Evolutionary conservation across 2,888 invertebrate species (phyloP), one percentile per base, ranked within the genome.

Genomic region (Trichopria drosophilae): DNA sequence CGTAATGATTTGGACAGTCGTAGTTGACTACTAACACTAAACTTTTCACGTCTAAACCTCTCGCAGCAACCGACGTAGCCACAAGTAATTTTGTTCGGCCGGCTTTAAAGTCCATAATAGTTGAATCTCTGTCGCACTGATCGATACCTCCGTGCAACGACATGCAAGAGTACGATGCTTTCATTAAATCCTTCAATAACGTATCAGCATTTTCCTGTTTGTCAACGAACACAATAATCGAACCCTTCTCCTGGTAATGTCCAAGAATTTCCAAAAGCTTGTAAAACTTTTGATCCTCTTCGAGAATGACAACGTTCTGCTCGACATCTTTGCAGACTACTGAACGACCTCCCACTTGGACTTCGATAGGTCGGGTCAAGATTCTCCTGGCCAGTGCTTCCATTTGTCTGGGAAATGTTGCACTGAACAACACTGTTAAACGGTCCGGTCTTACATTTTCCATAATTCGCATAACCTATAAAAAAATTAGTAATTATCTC

Each of bases 1-100:
- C 99, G 71, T 99, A 99, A 76, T 99, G 99, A 77, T 99, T 99
- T 0, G 99, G 98, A 68, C 96, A 97, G 77, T 99, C 98, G 76
- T 96, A 99, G 78, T 99, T 99, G 10, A 99, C 89, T 2, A 99
- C 99, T 22, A 99, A 79, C 66, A 96, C 95, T 44, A 99, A 82
- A 65, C 98, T 94, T 72, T 98, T 98, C 0, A 99, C 98, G 75
- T 99, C 99, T n/a, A 99, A 79, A 0, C 99, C 99, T 47, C 99
- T 80, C 1, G 99, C 98, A 3, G 98, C 98, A 2, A 99, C 98
- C 10, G 97, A 98, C 0, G 99, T 99, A 0, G 99, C 99, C 4
- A 98, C 91, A 68, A 99, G 77, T 37, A 99, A 79, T 71, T 91
- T 92, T 62, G 94, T 87, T 77, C 92, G 89, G 40, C 95, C 96